phyloP scores from a whole-genome alignment of 2,888 invertebrate species.

The Caenorhabditis zanzibari region DNA sequence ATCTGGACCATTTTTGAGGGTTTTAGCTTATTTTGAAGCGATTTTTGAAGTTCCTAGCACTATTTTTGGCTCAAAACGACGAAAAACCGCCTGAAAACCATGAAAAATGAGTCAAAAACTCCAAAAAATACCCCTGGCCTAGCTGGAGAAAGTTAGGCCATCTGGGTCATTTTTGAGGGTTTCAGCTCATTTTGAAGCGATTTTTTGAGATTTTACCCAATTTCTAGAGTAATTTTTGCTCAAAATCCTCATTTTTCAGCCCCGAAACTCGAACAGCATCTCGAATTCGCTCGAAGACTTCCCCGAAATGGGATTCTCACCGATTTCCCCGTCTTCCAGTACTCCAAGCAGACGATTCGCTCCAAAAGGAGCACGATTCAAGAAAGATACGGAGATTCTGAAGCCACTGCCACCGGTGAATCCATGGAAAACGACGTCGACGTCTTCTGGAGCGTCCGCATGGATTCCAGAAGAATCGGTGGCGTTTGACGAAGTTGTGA shows the following conservation, averaged over 20 bases:
- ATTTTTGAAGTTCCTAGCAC: neutral
- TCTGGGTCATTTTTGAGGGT: no score
- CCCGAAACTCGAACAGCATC: slow-evolving; percentile 11
- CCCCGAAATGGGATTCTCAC: slow-evolving; percentile 30
- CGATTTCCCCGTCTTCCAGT: neutral
- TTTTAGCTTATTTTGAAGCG: no score
- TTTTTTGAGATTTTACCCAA: no score
- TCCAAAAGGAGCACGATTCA: slow-evolving; percentile 47
- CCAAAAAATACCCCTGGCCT: neutral
- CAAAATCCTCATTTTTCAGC: no score
- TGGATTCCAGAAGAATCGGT: neutral
- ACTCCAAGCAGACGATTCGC: slow-evolving; percentile 39
- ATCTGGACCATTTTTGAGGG: no score
- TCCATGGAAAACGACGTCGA: slow-evolving; percentile 37
- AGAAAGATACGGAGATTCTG: slow-evolving; percentile 46
- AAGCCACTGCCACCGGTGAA: slow-evolving; percentile 14
- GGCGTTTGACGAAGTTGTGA: slow-evolving; percentile 38
- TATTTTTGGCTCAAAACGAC: no score
- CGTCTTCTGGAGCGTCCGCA: neutral
- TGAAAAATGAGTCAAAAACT: neutral
- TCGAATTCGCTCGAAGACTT: slow-evolving; percentile 49
- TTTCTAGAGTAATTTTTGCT: no score
- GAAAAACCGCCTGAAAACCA: neutral
- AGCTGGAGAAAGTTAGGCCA: no score
- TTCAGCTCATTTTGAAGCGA: no score